Evolutionary conservation across 2,113 vertebrate genomes (phyloP).

Genomic region (Oreocharis arfaki): DNA sequence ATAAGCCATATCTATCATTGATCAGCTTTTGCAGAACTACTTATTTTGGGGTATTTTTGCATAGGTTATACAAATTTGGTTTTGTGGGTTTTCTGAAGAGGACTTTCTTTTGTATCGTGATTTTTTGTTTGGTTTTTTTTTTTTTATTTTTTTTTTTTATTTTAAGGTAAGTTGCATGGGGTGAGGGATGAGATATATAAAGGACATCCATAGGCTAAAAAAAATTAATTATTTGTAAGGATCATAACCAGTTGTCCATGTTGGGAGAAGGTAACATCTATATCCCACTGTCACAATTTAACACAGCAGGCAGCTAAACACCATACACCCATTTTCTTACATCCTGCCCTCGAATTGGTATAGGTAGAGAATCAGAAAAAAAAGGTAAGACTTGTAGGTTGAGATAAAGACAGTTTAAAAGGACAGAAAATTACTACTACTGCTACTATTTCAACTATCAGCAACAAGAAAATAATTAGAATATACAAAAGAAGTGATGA

Average conservation of each 20-base stretch:
- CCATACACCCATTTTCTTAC: neutral
- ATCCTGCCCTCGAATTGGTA: neutral
- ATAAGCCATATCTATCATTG: neutral
- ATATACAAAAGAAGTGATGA: neutral
- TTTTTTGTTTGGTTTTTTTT: neutral
- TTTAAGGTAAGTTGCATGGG: neutral
- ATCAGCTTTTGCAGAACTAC: neutral
- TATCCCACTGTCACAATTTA: neutral
- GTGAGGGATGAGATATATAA: neutral
- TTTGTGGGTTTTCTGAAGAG: neutral
- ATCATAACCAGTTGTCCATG: rapidly evolving
- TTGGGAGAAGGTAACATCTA: neutral
- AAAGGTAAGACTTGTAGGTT: neutral
- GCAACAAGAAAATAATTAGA: neutral
- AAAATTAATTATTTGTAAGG: neutral
- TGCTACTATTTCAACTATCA: neutral
- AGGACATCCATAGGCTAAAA: neutral
- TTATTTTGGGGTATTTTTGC: neutral
- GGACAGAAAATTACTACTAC: neutral
- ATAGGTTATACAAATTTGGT: neutral
- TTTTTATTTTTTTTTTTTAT: neutral
- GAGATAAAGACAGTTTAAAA: neutral
- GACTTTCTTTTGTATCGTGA: neutral
- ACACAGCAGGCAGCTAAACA: neutral
- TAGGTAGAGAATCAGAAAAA: neutral